Evolutionary conservation across 1,140 invertebrate species (phyloP).

Genomic region (Drosophila nannoptera): DNA sequence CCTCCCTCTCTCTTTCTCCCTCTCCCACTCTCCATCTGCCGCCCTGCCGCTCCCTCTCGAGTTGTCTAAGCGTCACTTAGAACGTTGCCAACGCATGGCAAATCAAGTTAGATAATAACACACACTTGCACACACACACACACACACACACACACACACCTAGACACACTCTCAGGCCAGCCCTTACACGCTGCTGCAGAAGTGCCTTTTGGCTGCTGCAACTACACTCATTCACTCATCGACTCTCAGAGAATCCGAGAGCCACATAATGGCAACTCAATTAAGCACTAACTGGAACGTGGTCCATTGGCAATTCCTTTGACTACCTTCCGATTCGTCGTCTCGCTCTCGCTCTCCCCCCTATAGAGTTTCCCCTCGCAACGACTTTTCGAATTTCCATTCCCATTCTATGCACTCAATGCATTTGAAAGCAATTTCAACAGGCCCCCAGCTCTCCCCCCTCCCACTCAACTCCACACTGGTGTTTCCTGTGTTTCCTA

Average conservation of each 20-base stretch:
- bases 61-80: constrained; percentile 8
- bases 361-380: background rate
- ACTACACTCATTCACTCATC: constrained; percentile 22
- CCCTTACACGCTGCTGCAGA: background rate
- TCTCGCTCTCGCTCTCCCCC: background rate
- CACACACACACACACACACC: constrained; percentile 22
- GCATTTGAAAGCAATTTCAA: constrained; percentile 32
- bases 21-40: too few species aligned
- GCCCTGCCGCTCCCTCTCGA: background rate
- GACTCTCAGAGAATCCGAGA: background rate
- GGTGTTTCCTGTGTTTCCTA: constrained; percentile 71
- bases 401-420: constrained; percentile 46
- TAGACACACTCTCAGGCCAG: constrained; percentile 7
- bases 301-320: constrained; percentile 48
- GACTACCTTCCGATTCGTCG: background rate
- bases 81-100: constrained; percentile 10
- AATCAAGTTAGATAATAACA: constrained; percentile 26
- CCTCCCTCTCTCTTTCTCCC: too few species aligned
- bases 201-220: background rate
- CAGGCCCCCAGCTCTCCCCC: background rate
- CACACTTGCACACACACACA: constrained; percentile 2
- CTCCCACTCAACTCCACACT: constrained; percentile 36
- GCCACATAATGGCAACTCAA: constrained; percentile 68
- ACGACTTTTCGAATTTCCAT: constrained; percentile 57
- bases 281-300: constrained; percentile 67